Conservation (phyloP, 2,113 vertebrate genomes). For the Thermophis baileyi region DNA sequence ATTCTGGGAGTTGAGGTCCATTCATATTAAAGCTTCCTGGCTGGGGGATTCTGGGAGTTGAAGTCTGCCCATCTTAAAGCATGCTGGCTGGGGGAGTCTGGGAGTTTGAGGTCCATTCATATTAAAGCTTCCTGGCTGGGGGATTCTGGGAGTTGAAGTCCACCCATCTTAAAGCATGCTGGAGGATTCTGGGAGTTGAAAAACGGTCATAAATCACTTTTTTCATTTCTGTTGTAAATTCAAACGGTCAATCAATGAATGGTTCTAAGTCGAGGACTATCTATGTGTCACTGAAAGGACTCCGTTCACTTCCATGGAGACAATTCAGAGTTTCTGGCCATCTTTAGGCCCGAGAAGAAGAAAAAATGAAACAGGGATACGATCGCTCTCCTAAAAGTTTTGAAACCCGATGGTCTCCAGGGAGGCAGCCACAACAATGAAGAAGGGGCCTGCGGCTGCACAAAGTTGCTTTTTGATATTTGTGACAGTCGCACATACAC, state of each 20-base stretch:
- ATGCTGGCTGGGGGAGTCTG: fast-evolving
- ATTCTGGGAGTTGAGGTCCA: too few relatives aligned
- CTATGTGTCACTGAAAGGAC: not conserved
- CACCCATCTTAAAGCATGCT: not conserved
- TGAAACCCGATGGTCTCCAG: not conserved
- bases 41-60: too few relatives aligned
- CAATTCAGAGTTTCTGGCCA: not conserved
- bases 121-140: fast-evolving
- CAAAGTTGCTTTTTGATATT: not conserved
- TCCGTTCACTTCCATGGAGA: not conserved
- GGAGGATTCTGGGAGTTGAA: not conserved
- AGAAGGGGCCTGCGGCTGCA: not conserved
- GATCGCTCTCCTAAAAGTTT: not conserved
- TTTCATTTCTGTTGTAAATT: not conserved
- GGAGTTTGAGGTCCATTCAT: not conserved
- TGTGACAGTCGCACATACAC: not conserved
- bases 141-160: not conserved
- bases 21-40: too few relatives aligned
- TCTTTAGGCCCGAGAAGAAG: not conserved
- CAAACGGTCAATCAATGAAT: not conserved
- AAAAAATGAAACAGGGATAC: not conserved
- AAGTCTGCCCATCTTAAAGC: not conserved
- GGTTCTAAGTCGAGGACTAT: not conserved
- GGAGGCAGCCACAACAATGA: not conserved
- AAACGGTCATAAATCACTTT: not conserved